Evolutionary conservation across 2,888 invertebrate genomes (phyloP).

Genomic region (Catotricha subobsoleta): DNA sequence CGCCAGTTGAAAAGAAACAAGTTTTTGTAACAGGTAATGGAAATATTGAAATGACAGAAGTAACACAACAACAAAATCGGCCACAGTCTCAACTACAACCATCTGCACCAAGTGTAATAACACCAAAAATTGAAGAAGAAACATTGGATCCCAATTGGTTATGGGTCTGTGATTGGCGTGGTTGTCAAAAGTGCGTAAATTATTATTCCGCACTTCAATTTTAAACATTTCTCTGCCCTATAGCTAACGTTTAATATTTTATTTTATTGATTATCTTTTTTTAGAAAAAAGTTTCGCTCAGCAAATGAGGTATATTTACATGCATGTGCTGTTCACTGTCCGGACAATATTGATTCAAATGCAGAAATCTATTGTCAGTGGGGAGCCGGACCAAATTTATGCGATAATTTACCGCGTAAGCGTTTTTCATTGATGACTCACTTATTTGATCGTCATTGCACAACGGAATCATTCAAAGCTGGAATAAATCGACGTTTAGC

Average conservation of each 20-base stretch:
- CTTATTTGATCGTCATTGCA: constrained; percentile 86
- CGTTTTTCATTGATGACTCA: constrained; percentile 95
- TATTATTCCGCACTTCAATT: not conserved
- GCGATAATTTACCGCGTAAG: constrained; percentile 75
- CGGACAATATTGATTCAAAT: constrained; percentile 37
- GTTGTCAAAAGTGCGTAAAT: constrained; percentile 50
- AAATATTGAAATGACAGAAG: constrained; percentile 10
- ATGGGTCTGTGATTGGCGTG: constrained; percentile 85
- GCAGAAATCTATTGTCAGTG: constrained; percentile 77
- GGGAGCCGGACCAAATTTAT: constrained; percentile 45
- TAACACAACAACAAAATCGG: constrained; percentile 17
- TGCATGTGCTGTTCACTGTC: constrained; percentile 70
- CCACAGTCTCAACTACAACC: constrained; percentile 38
- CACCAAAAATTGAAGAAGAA: constrained; percentile 14
- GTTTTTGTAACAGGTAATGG: constrained; percentile 4
- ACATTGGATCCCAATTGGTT: constrained; percentile 29
- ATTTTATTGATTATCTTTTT: constrained; percentile 5
- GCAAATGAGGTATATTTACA: constrained; percentile 72
- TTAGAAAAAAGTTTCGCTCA: constrained; percentile 45
- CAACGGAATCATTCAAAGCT: constrained; percentile 36
- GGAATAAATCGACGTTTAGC: constrained; percentile 23
- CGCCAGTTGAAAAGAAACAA: constrained; percentile 6
- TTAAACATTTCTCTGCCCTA: not conserved
- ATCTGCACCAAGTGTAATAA: constrained; percentile 39
- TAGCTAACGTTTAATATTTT: constrained; percentile 4